Evolutionary conservation across 1,140 invertebrate species (phyloP).

Genomic region (Caenorhabditis tropicalis): DNA sequence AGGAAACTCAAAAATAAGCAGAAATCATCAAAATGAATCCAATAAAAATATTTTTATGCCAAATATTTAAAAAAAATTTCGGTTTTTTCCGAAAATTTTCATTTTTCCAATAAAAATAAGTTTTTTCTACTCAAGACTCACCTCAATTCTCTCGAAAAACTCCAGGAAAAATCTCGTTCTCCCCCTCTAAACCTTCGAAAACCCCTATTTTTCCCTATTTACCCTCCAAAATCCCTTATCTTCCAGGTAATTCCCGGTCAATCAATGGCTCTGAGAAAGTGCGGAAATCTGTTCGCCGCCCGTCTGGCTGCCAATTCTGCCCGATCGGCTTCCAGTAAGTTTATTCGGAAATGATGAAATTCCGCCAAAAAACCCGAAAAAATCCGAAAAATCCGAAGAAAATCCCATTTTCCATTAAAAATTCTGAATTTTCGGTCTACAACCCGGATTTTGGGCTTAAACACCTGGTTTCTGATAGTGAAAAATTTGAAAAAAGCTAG

Average conservation of each 20-base stretch:
- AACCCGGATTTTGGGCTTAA: not conserved
- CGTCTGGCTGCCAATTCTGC: not conserved
- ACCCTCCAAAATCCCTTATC: not conserved
- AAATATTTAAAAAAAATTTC: too few species aligned
- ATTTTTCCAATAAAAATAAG: too few species aligned
- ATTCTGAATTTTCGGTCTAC: too few species aligned
- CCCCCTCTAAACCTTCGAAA: not conserved
- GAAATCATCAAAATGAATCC: too few species aligned
- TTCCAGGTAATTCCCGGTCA: constrained; percentile 21
- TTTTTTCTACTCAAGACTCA: too few species aligned
- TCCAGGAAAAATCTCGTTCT: too few species aligned
- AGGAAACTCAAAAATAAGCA: not conserved
- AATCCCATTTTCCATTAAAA: too few species aligned
- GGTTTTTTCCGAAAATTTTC: not conserved
- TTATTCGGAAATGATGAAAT: not conserved
- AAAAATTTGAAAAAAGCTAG: not conserved
- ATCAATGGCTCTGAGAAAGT: constrained; percentile 48
- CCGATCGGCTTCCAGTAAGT: constrained; percentile 45
- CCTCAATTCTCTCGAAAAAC: not conserved
- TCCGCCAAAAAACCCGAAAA: too few species aligned
- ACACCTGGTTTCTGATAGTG: too few species aligned
- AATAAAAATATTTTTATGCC: too few species aligned
- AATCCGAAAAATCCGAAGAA: too few species aligned
- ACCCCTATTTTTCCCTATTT: not conserved
- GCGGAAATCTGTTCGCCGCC: constrained; percentile 20